These are phyloP conservation scores for Rhodeus uyekii DNA, from an alignment of 2,797 vertebrate genomes.

Conservation along the genomic window DNA sequence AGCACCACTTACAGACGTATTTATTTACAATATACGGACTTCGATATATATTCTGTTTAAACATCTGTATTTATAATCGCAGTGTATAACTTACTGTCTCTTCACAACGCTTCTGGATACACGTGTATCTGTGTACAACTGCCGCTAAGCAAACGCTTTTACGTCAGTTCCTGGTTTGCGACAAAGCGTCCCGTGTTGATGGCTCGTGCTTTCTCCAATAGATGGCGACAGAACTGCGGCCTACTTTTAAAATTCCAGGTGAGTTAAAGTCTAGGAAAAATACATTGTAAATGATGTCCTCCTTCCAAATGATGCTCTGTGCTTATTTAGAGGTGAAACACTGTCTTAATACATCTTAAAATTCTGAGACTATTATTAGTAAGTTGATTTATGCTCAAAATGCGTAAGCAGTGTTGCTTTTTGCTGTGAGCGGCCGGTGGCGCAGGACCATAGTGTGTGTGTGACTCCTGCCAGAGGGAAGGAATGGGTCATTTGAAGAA, in stretches of 20 bases:
- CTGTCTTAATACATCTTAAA: neutral
- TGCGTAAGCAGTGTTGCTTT: neutral
- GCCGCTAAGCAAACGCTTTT: neutral
- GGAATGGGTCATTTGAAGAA: neutral
- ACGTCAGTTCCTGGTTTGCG: constrained; percentile 15
- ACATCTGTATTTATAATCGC: neutral
- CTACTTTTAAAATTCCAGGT: neutral
- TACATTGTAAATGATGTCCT: neutral
- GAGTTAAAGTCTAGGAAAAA: neutral
- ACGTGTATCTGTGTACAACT: constrained; percentile 11
- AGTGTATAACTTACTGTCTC: neutral
- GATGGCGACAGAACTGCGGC: neutral
- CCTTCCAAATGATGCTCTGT: neutral
- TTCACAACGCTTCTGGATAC: neutral
- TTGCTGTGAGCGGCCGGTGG: neutral
- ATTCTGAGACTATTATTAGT: no score
- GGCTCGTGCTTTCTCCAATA: neutral
- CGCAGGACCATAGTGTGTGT: neutral
- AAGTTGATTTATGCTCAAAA: neutral
- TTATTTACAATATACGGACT: neutral
- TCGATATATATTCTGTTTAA: neutral
- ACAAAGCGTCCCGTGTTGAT: neutral
- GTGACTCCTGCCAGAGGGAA: neutral
- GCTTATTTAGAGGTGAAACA: neutral
- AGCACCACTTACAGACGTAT: neutral